Evolutionary conservation across 2,113 vertebrate species (phyloP).

Genomic region (Epinephelus cyanopodus): DNA sequence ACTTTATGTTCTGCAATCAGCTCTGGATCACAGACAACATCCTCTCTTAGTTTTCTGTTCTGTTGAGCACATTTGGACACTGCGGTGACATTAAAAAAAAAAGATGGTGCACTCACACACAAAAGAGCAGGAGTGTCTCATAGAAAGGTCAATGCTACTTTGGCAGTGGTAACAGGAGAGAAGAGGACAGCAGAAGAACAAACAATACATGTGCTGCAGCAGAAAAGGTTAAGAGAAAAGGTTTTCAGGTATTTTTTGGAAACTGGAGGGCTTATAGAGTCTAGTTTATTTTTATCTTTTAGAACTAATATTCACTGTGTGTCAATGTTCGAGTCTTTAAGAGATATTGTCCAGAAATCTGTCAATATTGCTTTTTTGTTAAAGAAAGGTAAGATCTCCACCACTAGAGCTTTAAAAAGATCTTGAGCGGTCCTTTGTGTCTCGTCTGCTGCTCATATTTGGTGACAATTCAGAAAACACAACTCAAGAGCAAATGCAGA

Average conservation of each 20-base stretch:
- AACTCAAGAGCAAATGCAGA: too few relatives aligned
- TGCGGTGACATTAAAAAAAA: neutral
- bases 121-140: conserved; percentile 13
- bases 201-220: conserved; percentile 1
- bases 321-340: too few relatives aligned
- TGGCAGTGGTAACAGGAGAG: neutral
- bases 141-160: conserved; percentile 37
- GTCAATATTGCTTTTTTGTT: too few relatives aligned
- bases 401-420: too few relatives aligned
- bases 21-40: neutral
- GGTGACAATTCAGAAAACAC: too few relatives aligned
- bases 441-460: too few relatives aligned
- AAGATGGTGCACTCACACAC: neutral
- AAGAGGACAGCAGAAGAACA: conserved; percentile 19
- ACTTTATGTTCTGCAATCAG: neutral
- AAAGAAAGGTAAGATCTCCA: too few relatives aligned
- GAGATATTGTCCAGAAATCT: too few relatives aligned
- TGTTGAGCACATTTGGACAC: neutral
- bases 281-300: neutral
- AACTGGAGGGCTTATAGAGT: neutral
- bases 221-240: conserved; percentile 24
- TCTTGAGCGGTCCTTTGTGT: too few relatives aligned
- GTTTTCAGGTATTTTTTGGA: neutral
- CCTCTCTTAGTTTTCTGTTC: neutral
- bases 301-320: too few relatives aligned